These are phyloP conservation scores for Eulemur albifrons DNA, from an alignment of 2,797 vertebrate species.

Conservation along the genomic window DNA sequence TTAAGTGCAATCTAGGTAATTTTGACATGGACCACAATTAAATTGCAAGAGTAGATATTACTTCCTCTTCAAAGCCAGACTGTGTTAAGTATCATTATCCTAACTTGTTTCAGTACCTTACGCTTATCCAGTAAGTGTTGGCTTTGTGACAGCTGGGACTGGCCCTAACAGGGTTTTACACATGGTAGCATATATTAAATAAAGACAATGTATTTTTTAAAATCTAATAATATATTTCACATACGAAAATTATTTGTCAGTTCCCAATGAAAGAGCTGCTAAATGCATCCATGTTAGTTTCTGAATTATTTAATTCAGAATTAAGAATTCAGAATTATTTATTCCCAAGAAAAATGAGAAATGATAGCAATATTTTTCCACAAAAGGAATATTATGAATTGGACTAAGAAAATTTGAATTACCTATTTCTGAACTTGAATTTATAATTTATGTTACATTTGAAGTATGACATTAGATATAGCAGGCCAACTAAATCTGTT, in stretches of 20 bases:
- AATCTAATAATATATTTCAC: neutral
- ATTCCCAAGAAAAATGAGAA: neutral
- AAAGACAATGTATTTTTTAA: neutral
- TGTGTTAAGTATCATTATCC: neutral
- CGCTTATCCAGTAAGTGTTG: neutral
- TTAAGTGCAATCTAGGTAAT: neutral
- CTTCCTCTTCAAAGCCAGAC: neutral
- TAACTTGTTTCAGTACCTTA: neutral
- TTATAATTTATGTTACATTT: neutral
- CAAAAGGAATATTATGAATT: neutral
- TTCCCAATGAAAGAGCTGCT: neutral
- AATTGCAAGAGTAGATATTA: neutral
- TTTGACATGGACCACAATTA: neutral
- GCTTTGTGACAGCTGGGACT: neutral
- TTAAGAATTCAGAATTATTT: neutral
- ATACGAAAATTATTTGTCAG: neutral
- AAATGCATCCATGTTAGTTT: neutral
- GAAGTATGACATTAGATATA: neutral
- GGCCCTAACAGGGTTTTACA: neutral
- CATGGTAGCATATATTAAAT: neutral
- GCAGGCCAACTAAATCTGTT: neutral
- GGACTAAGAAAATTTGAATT: neutral
- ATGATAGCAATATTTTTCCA: neutral
- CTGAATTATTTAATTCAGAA: neutral
- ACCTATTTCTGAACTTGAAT: neutral